Evolutionary conservation across 1,140 invertebrate genomes (phyloP).

Genomic region (Formica exsecta): DNA sequence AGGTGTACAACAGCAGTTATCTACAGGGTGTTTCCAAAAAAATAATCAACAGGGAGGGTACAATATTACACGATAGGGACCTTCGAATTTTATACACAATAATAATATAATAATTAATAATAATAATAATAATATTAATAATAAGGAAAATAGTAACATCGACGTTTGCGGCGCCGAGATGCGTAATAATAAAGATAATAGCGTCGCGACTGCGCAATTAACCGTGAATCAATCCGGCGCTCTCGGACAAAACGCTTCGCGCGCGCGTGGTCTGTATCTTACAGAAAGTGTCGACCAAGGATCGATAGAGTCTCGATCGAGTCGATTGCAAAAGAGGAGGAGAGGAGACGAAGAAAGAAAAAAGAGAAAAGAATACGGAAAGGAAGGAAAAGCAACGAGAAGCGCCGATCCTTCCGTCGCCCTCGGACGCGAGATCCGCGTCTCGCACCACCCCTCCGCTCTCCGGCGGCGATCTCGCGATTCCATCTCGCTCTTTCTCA

Average conservation of each 20-base stretch:
- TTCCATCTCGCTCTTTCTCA: neutral
- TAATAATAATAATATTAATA: conserved; percentile 72
- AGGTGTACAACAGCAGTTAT: conserved; percentile 77
- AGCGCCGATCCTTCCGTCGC: conserved; percentile 32
- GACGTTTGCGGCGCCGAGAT: conserved; percentile 44
- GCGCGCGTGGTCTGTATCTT: conserved; percentile 55
- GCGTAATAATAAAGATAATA: conserved; percentile 74
- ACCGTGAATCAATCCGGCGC: too few relatives aligned
- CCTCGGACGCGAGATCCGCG: conserved; percentile 22
- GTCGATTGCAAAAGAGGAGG: neutral
- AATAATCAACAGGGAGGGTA: conserved; percentile 83
- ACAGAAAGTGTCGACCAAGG: conserved; percentile 58
- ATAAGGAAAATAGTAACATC: conserved; percentile 72
- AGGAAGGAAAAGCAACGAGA: conserved; percentile 19
- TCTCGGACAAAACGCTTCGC: conserved; percentile 18
- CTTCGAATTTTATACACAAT: conserved; percentile 81
- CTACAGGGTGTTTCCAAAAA: conserved; percentile 76
- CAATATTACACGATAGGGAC: conserved; percentile 81
- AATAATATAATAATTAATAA: conserved; percentile 79
- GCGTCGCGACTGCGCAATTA: conserved; percentile 72
- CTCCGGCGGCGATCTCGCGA: neutral
- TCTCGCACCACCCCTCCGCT: neutral
- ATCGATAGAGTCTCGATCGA: neutral
- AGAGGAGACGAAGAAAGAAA: conserved; percentile 30
- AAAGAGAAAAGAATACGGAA: neutral